Base-by-base conservation (phyloP, 2,797 vertebrate genomes). In the Fratercula arctica region DNA sequence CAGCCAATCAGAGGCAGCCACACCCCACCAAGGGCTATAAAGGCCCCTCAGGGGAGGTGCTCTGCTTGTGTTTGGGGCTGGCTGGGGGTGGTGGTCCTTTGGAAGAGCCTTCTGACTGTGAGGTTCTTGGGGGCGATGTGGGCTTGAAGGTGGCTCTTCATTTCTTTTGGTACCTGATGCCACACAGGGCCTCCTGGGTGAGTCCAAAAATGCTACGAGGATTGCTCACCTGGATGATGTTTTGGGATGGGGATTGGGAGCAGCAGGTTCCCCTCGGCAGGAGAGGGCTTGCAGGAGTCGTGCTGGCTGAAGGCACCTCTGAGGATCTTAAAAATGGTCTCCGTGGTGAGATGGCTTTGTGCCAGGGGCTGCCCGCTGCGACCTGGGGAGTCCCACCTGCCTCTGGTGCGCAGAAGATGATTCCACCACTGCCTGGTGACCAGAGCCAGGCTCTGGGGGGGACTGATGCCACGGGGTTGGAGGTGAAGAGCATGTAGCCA, bases 51-150 rank as follows among this genome's bases (percentile, higher is more conserved):
- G 54, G 1, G 7, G 0, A 0, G 0, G 1, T 1, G 13, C 3
- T 54, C 2, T 4, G 1, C 1, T 0, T 4, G 2, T 3, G 7
- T 11, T 31, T 5, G 15, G 16, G 28, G 13, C 21, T 10, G 1
- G 2, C 0, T 0, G 0, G 0, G 6, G 1, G 1, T 0, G 3
- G 0, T 3, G 11, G 3, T 6, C 0, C 0, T 9, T 5, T 11
- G 10, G 1, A 2, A 2, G 8, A 6, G 11, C 3, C 4, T 18
- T 4, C 9, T 37, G 15, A 5, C 3, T 25, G 8, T 1, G 1
- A 3, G 10, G 13, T 11, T 6, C 4, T 0, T 0, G 1, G 13
- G 21, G 35, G 18, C 41, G 9, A 2, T 11, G 12, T 0, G 4
- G 50, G 9, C 5, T 17, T 13, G 46, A 31, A 26, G 21, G 3